Base-by-base conservation (phyloP, 1,140 invertebrate genomes). In the Dryas iulia region DNA sequence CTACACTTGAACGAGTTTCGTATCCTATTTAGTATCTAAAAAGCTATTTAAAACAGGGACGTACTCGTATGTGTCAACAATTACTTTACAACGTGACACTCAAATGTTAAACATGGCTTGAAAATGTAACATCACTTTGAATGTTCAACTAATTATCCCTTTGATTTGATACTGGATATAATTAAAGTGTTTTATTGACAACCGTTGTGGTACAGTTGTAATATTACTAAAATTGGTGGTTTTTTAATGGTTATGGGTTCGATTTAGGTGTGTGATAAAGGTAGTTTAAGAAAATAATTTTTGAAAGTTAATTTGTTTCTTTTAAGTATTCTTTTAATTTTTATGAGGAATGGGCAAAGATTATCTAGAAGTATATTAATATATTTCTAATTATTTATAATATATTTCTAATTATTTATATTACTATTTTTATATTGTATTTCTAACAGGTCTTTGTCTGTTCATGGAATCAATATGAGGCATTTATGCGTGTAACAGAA, bases 101-200 rank as follows among this genome's bases (percentile, higher is more conserved):
- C 12, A 35, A 62, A 24, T 53, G 59, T 25, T 62, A 28, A 62
- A 53, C 26, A 61, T 28, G 39, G 39, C 25, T 52, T 10, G 25
- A 52, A 52, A 30, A 47, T 61, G 59, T 61, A n/a, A 53, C 59
- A 12, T 61, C 39, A 25, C 59, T 52, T 14, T 26, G 39, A 47
- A 53, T 25, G n/a, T 26, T 62, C 26, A 24, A 30, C 39, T 62
- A 62, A 53, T 62, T 62, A 62, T 47, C 24, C 14, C 47, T 62
- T 52, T 62, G 14, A 47, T 47, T 47, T 47, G 1, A 2, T 18
- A 21, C 18, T 21, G 14, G 39, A 47, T 18, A 47, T 47, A 47
- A 47, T 47, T 47, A 39, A 39, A 39, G n/a, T n/a, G n/a, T n/a
- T n/a, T n/a, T n/a, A n/a, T 57, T 30, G 25, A 30, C 14, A 58